Evolutionary conservation across 64 coral and sea anemone species (phyloP), one percentile per base, ranked within the genome.

Genomic region (Cladopsammia gracilis): DNA sequence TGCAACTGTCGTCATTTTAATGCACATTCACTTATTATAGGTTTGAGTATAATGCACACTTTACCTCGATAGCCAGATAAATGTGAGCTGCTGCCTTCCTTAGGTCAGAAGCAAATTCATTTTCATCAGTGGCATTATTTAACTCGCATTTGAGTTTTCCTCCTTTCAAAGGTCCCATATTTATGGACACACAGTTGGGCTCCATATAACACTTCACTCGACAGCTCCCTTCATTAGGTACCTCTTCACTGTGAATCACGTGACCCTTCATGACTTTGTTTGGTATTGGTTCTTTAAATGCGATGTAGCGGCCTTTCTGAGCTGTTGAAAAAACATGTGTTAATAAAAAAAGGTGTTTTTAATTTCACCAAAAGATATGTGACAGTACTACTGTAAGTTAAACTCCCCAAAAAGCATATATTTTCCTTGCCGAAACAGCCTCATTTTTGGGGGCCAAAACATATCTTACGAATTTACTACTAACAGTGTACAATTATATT

Each of bases 131-230:
- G 60, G 16, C 57, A 26, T 62, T 48, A n/a, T 82, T 82, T 25
- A 82, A 47, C 18, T 82, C 79, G 14, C 79, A 82, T 20, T 10
- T 82, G 25, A 47, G 34, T 0, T 43, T 48, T 19, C 79, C 58
- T 48, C 18, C 79, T 10, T 19, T 12, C 1, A 48, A 47, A 64
- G 58, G 58, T 18, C 79, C 58, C 26, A 82, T 61, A 47, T 82
- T 82, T 14, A 82, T 82, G 79, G 79, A 82, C 79, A 82, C 79
- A 48, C 79, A 65, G 42, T 82, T 64, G 25, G 79, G 79, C 26
- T 82, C 59, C 24, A 47, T 44, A 64, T 64, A 82, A 19, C 79
- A 82, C 6, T 64, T 64, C 56, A 82, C 59, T 46, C 42, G 58
- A 47, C 79, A 82, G 79, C 58, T 82, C 9, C 79, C 79, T 45